A percentile compares a stretch with the other conserved stretches of the same genome.
phyloP scores from a whole-genome alignment of 2,888 invertebrate species.

The Ellobium chinense region DNA sequence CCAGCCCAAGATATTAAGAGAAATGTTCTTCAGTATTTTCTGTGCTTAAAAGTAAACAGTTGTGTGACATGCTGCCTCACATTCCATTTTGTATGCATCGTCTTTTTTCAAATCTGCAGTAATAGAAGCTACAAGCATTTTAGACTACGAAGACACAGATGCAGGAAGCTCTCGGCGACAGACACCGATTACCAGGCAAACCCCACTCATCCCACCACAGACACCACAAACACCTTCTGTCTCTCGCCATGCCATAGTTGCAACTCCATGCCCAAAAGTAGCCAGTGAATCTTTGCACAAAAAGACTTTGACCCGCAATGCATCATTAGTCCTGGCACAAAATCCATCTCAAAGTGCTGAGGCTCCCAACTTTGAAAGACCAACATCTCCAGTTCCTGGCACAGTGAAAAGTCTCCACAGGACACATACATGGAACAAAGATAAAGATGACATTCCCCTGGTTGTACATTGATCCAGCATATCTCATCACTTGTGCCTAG shows the following conservation, averaged over 20 bases:
- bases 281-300: slow-evolving; percentile 4
- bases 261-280: neutral
- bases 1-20: no score
- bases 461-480: no score
- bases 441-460: slow-evolving; percentile 22
- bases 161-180: slow-evolving; percentile 25
- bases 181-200: slow-evolving; percentile 19
- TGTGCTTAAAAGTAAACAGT: no score
- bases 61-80: no score
- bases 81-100: no score
- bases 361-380: slow-evolving; percentile 13
- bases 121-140: slow-evolving; percentile 46
- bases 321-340: neutral
- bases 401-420: neutral
- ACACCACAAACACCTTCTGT: neutral
- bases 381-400: slow-evolving; percentile 31
- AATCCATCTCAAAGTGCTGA: neutral
- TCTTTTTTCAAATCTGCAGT: no score
- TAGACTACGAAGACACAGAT: slow-evolving; percentile 46
- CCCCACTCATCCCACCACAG: neutral
- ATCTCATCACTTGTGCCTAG: no score
- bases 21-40: no score
- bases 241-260: no score
- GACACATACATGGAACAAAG: neutral
- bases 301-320: neutral